phyloP scores from a whole-genome alignment of 2,888 invertebrate genomes.

The Sialis lutaria region DNA sequence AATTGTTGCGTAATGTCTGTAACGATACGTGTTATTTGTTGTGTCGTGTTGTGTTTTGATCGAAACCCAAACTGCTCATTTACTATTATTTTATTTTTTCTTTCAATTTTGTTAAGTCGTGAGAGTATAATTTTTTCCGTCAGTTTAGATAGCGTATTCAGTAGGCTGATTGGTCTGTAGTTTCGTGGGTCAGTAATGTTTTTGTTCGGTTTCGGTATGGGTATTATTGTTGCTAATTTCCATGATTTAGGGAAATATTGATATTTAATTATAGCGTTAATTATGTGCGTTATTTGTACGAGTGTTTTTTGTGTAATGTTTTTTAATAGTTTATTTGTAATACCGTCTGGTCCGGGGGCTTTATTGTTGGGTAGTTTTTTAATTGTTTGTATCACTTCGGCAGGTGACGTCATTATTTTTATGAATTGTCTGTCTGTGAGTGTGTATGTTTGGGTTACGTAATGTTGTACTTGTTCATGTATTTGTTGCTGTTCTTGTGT shows the following conservation, averaged over 20 bases:
- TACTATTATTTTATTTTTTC: slow-evolving; percentile 8
- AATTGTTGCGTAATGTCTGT: too few species aligned
- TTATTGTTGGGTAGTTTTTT: slow-evolving; percentile 8
- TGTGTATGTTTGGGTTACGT: too few species aligned
- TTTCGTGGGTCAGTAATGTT: slow-evolving; percentile 5
- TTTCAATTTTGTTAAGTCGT: slow-evolving; percentile 9
- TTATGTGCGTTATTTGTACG: slow-evolving; percentile 8
- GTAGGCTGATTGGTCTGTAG: too few species aligned
- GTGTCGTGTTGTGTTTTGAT: slow-evolving; percentile 13
- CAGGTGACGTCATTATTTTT: slow-evolving; percentile 4
- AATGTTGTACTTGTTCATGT: neutral
- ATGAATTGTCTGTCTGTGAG: too few species aligned
- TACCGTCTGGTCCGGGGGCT: slow-evolving; percentile 10
- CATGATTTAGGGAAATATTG: slow-evolving; percentile 1
- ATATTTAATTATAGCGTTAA: slow-evolving; percentile 8
- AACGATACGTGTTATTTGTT: neutral
- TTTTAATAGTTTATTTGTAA: slow-evolving; percentile 11
- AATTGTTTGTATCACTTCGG: slow-evolving; percentile 7
- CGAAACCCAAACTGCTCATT: slow-evolving; percentile 17
- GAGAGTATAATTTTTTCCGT: slow-evolving; percentile 8
- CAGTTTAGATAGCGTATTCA: too few species aligned
- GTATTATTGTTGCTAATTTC: slow-evolving; percentile 11
- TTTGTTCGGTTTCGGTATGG: slow-evolving; percentile 11
- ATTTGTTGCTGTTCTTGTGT: neutral
- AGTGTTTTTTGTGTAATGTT: slow-evolving; percentile 6